These are phyloP conservation scores for Ictalurus furcatus DNA, from an alignment of 2,113 vertebrate genomes.

Conservation along the genomic window DNA sequence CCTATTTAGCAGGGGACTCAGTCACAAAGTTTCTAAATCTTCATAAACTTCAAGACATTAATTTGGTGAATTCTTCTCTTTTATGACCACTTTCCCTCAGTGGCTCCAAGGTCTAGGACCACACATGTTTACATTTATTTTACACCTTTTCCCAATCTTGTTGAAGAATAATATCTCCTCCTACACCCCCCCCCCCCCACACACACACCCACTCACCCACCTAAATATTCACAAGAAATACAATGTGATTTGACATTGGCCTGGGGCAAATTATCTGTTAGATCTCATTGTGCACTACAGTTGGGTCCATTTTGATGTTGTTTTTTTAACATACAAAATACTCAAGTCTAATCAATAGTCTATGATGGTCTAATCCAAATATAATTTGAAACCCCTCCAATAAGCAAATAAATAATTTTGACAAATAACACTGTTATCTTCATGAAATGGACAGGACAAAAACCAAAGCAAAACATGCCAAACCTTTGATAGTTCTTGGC, in stretches of 20 bases:
- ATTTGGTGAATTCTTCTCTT: conserved; percentile 9
- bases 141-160: conserved; percentile 14
- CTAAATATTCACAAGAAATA: neutral
- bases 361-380: neutral
- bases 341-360: neutral
- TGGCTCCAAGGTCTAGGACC: neutral
- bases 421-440: neutral
- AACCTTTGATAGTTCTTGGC: conserved; percentile 96
- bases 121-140: conserved; percentile 7
- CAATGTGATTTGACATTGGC: neutral
- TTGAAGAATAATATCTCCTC: neutral
- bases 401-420: neutral
- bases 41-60: conserved; percentile 25
- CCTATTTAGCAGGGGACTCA: conserved; percentile 31
- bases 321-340: neutral
- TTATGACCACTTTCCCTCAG: neutral
- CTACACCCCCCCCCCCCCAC: too few relatives aligned
- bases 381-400: neutral
- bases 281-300: neutral
- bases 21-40: conserved; percentile 33
- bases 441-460: neutral
- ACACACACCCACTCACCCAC: too few relatives aligned
- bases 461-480: conserved; percentile 12
- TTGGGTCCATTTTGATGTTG: neutral
- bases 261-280: neutral